A percentile compares a stretch with the other conserved stretches of the same genome.
Conservation (phyloP, 2,888 invertebrate species). For the Cataglyphis rosenhaueri region DNA sequence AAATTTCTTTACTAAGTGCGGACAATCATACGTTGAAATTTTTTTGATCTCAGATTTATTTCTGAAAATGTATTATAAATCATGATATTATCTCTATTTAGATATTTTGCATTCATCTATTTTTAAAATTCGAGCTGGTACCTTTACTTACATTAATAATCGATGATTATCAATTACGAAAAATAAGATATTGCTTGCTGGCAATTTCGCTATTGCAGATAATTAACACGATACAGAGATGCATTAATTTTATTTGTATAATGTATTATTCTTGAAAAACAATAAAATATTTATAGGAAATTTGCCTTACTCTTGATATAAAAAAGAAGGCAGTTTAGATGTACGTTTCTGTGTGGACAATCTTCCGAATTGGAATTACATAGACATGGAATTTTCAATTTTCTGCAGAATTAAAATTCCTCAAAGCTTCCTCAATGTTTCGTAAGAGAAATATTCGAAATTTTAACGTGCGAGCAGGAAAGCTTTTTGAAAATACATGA, state of each 20-base stretch:
- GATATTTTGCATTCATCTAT: background rate
- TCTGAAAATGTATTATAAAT: background rate
- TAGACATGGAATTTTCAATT: constrained; percentile 2
- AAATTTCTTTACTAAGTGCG: background rate
- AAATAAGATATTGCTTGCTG: background rate
- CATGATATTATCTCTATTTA: background rate
- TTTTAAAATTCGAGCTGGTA: background rate
- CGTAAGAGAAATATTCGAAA: background rate
- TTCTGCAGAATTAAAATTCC: background rate
- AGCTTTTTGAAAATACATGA: background rate
- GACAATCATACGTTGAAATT: background rate
- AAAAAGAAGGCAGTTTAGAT: background rate
- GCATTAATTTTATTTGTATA: background rate
- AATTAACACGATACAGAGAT: background rate
- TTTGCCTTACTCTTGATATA: background rate
- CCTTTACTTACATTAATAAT: background rate
- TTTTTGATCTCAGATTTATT: background rate
- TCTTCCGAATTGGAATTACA: background rate
- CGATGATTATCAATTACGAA: background rate
- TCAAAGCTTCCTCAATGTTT: background rate
- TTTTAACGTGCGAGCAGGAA: background rate
- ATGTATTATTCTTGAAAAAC: background rate
- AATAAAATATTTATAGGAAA: background rate
- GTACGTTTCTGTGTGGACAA: background rate
- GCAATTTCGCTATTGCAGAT: background rate